phyloP scores from a whole-genome alignment of 2,888 invertebrate species.

The Sinodicranocentrus sp. region DNA sequence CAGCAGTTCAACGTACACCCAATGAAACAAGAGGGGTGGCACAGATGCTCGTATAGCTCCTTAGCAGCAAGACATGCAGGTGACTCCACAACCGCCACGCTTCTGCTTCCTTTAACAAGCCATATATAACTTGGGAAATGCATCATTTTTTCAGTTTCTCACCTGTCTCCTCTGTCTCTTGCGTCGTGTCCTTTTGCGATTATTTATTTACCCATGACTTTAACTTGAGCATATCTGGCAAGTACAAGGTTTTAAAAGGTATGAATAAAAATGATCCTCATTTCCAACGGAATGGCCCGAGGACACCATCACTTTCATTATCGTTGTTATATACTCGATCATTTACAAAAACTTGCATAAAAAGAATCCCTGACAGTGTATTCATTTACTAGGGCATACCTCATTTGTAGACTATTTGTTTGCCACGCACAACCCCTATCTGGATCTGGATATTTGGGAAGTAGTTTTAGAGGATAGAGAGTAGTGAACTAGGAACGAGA shows the following conservation, averaged over 20 bases:
- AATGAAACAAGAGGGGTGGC: neutral
- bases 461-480: too few species aligned
- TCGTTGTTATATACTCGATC: too few species aligned
- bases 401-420: neutral
- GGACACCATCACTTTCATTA: slow-evolving; percentile 4
- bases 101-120: slow-evolving; percentile 15
- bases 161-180: slow-evolving; percentile 3
- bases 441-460: neutral
- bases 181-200: neutral
- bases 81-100: neutral
- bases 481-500: neutral
- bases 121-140: neutral
- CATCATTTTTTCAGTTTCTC: slow-evolving; percentile 7
- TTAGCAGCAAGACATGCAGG: neutral
- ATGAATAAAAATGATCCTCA: too few species aligned
- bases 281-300: slow-evolving; percentile 10
- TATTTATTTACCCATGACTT: neutral
- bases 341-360: neutral
- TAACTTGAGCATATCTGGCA: neutral
- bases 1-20: neutral
- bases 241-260: neutral
- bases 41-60: neutral
- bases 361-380: neutral
- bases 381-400: neutral
- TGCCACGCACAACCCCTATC: neutral